phyloP scores from a whole-genome alignment of 2,113 vertebrate species.

The Centrocercus urophasianus region DNA sequence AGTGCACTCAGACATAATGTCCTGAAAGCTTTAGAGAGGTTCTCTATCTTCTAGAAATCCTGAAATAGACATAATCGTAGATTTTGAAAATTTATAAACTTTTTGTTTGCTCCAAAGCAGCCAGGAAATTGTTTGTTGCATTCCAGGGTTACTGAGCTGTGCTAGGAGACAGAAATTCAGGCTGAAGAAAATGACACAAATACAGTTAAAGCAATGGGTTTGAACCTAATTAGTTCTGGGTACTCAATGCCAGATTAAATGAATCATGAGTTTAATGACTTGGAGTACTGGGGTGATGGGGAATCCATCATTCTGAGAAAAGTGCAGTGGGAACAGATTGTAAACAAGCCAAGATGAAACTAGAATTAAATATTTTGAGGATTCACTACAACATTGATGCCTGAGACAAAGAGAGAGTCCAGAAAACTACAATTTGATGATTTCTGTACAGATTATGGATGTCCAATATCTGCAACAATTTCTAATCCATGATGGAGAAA shows the following conservation, averaged over 20 bases:
- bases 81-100: not conserved
- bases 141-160: not conserved
- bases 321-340: not conserved
- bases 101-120: not conserved
- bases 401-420: not conserved
- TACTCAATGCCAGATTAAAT: not conserved
- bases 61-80: not conserved
- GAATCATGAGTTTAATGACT: not conserved
- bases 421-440: not conserved
- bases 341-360: not conserved
- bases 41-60: not conserved
- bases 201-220: not conserved
- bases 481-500: not conserved
- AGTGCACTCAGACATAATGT: rapidly evolving
- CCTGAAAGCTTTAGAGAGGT: not conserved
- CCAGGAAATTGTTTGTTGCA: rapidly evolving
- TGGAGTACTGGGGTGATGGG: not conserved
- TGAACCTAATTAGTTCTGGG: not conserved
- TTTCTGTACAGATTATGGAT: not conserved
- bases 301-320: not conserved
- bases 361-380: not conserved
- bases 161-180: not conserved
- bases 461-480: not conserved
- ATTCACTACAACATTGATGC: not conserved
- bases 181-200: not conserved